Percentiles rank a stretch among this genome's conserved stretches.
Evolutionary conservation across 2,888 invertebrate genomes (phyloP).

Genomic region (Pristionchus mayeri): DNA sequence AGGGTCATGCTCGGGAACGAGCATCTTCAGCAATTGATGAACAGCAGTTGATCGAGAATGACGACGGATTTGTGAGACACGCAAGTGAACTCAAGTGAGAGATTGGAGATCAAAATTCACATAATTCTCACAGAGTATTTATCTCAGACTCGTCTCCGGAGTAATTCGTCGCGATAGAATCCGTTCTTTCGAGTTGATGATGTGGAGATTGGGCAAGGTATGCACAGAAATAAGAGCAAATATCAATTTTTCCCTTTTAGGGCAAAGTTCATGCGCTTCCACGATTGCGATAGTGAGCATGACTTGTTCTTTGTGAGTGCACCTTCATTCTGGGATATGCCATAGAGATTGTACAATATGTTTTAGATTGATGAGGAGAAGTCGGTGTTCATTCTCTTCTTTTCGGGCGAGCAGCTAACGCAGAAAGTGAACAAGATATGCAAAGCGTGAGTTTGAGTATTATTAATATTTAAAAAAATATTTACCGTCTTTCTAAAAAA

Average conservation of each 20-base stretch:
- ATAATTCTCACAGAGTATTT: too few relatives aligned
- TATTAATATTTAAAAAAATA: neutral
- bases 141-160: constrained; percentile 22
- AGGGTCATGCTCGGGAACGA: constrained; percentile 21
- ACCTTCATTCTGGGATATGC: neutral
- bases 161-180: constrained; percentile 89
- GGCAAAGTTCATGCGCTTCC: constrained; percentile 79
- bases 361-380: constrained; percentile 79
- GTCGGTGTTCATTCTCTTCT: constrained; percentile 87
- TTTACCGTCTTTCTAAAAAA: too few relatives aligned
- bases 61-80: neutral
- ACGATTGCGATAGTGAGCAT: constrained; percentile 59
- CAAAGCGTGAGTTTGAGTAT: neutral
- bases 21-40: constrained; percentile 17
- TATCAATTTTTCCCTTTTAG: neutral
- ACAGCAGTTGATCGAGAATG: constrained; percentile 7
- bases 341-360: neutral
- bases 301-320: constrained; percentile 53
- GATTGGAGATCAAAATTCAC: neutral
- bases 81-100: constrained; percentile 15
- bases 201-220: constrained; percentile 97
- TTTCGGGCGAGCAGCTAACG: constrained; percentile 90
- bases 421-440: constrained; percentile 41
- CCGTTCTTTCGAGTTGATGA: constrained; percentile 95
- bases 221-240: constrained; percentile 76